Evolutionary conservation across 2,888 invertebrate species (phyloP), one percentile per base, ranked within the genome.

Genomic region (Drosophila leonis): DNA sequence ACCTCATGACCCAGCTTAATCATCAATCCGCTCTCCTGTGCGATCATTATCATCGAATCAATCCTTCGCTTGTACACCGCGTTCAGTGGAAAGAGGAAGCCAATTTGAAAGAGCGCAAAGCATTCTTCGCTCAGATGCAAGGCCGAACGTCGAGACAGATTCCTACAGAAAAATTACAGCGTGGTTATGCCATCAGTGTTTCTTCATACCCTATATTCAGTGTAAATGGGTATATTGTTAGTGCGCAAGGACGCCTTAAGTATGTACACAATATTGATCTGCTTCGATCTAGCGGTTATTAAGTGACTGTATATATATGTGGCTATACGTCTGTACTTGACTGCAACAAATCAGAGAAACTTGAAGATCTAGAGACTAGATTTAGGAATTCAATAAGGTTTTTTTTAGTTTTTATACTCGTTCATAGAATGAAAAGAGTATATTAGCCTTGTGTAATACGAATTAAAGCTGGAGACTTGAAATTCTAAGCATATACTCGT

Each of bases 71-170:
- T 94, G 86, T 96, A 96, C 0, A 96, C 93, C 0, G 96, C 95
- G 78, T 95, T 94, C 57, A 94, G 94, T 0, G 95, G 95, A 82
- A 95, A 95, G 1, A 94, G 93, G 51, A 96, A 93, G 0, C 95
- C 94, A 0, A 97, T 95, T 61, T 95, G 95, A 78, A 96, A 96
- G 0, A 95, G 95, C 0, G 95, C 95, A 82, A 97, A 96, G 85
- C 97, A 97, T 92, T 97, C 95, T 44, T 95, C 94, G 60, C 96
- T 95, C 60, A 97, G 94, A 84, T 97, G 97, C 35, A 97, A 93
- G 2, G 95, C 93, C 0, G 95, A 94, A 60, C 96, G 94, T 75
- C 95, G 95, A 0, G 92, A 90, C 1, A 93, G 83, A 27, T 90
- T 90, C 56, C 94, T 94, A 18, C 0, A 20, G 13, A 49, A 9